phyloP scores from a whole-genome alignment of 2,797 vertebrate genomes.

The Mastacembelus armatus region DNA sequence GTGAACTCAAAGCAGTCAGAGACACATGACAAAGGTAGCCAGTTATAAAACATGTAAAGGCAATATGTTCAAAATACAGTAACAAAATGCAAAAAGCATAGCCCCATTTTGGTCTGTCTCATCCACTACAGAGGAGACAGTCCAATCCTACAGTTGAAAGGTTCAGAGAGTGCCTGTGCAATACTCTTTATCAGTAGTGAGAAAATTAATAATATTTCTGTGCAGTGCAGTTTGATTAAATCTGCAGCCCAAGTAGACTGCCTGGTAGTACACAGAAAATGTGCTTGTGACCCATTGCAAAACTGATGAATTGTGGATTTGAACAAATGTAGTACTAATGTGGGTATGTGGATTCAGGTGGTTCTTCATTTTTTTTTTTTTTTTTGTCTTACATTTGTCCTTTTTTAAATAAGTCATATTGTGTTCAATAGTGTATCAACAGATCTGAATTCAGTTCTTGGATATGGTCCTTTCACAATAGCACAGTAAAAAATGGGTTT shows the following conservation, averaged over 20 bases:
- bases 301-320: background rate
- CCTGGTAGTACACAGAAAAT: background rate
- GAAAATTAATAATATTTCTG: slow-evolving; percentile 1
- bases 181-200: background rate
- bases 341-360: background rate
- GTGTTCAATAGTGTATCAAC: background rate
- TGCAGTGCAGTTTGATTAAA: background rate
- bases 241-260: background rate
- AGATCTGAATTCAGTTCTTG: background rate
- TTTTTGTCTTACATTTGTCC: background rate
- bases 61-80: background rate
- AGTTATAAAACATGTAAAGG: background rate
- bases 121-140: no score
- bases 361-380: background rate
- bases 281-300: background rate
- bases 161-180: background rate
- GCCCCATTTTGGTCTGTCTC: background rate
- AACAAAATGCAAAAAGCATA: background rate
- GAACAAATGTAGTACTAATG: background rate
- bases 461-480: background rate
- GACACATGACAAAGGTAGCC: no score
- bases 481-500: background rate
- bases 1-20: background rate
- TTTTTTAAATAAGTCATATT: no score
- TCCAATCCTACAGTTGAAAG: no score